phyloP scores from a whole-genome alignment of 2,113 vertebrate species.

The Taurulus bubalis region DNA sequence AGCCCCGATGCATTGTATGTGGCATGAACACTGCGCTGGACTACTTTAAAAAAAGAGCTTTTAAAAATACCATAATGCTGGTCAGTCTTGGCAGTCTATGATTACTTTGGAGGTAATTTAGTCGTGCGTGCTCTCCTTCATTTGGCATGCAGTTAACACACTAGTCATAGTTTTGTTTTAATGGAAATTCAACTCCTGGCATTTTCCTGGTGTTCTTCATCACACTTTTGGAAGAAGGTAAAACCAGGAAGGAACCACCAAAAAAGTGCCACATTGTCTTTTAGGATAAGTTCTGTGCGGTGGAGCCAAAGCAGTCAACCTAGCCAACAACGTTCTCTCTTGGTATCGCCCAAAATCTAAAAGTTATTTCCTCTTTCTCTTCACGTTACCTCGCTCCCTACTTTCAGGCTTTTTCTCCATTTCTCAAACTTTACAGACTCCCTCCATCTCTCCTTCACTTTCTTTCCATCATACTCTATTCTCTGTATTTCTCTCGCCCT shows the following conservation, averaged over 20 bases:
- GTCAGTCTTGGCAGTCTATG: background rate
- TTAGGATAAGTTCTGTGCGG: background rate
- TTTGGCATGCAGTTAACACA: background rate
- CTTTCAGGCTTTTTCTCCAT: background rate
- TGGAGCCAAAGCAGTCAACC: background rate
- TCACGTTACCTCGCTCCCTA: background rate
- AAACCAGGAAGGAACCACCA: background rate
- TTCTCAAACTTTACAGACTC: conserved; percentile 9
- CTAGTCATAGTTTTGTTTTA: background rate
- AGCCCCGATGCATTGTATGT: too few relatives aligned
- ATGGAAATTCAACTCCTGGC: background rate
- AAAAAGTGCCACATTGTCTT: background rate
- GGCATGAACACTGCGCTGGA: too few relatives aligned
- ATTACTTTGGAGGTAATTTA: background rate
- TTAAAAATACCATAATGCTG: background rate
- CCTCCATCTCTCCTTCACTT: conserved; percentile 11
- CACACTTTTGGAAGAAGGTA: background rate
- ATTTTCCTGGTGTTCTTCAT: background rate
- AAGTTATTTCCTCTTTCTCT: background rate
- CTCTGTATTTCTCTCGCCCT: background rate
- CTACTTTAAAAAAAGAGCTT: too few relatives aligned
- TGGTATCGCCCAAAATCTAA: background rate
- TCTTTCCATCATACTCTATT: background rate
- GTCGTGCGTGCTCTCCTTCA: background rate
- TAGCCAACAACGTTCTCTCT: background rate